Conservation (phyloP, 2,113 vertebrate genomes). For the Dicrurus megarhynchus region DNA sequence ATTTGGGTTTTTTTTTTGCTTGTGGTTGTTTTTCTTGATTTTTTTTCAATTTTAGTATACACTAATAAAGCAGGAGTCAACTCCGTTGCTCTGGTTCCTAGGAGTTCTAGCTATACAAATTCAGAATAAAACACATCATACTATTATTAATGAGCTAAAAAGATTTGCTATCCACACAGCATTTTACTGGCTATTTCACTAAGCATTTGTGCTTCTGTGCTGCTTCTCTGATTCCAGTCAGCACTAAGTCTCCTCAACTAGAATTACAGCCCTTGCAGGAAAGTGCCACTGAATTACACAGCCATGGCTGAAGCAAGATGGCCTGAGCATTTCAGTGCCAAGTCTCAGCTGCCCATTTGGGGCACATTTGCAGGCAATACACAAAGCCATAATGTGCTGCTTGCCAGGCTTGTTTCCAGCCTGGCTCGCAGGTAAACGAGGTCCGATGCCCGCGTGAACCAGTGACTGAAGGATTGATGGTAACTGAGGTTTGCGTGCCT, state of each 20-base stretch:
- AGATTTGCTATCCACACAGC: background rate
- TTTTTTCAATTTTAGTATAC: background rate
- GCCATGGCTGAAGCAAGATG: background rate
- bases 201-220: background rate
- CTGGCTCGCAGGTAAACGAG: no score
- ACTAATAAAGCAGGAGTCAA: background rate
- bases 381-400: background rate
- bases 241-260: background rate
- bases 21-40: background rate
- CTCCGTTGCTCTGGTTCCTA: background rate
- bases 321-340: background rate
- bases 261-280: background rate
- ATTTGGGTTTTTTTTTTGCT: background rate
- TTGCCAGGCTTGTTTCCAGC: no score
- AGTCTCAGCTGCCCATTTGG: background rate
- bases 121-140: background rate
- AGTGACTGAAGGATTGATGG: no score
- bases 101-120: background rate
- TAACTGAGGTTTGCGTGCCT: no score
- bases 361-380: background rate
- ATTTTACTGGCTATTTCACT: background rate
- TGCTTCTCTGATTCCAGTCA: background rate
- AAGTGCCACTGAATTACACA: rapidly evolving
- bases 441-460: no score
- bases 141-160: background rate